A percentile compares a stretch with the other conserved stretches of the same genome.
These are phyloP conservation scores for Piscicola geometra DNA, from an alignment of 2,888 invertebrate species.

Conservation along the genomic window DNA sequence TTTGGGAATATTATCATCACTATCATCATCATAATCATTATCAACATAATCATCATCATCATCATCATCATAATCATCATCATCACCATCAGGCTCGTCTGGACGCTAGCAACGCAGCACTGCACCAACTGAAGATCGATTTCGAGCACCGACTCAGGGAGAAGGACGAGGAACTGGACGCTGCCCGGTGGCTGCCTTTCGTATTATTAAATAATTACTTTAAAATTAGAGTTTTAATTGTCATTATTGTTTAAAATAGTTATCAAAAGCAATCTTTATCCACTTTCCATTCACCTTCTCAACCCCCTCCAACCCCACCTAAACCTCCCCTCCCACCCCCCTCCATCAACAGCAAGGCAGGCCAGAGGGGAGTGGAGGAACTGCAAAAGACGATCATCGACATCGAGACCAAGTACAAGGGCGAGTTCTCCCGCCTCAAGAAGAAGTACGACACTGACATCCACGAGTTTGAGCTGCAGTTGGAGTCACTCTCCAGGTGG, in stretches of 20 bases:
- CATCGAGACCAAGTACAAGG: slow-evolving; percentile 56
- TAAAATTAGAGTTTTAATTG: neutral
- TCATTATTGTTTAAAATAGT: neutral
- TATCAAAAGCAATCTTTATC: neutral
- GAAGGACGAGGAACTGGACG: slow-evolving; percentile 97
- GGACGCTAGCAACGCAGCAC: slow-evolving; percentile 72
- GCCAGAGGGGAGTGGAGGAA: slow-evolving; percentile 55
- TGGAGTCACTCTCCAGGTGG: slow-evolving; percentile 43
- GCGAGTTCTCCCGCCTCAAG: slow-evolving; percentile 54
- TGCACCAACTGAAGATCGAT: slow-evolving; percentile 90
- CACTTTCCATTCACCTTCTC: neutral
- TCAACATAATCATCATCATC: no score
- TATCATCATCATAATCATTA: no score
- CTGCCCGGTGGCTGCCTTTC: slow-evolving; percentile 71
- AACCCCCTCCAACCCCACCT: neutral
- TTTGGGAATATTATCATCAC: no score
- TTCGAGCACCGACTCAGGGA: slow-evolving; percentile 92
- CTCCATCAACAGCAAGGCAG: slow-evolving; percentile 50
- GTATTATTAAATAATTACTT: neutral
- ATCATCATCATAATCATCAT: no score
- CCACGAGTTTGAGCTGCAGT: slow-evolving; percentile 52
- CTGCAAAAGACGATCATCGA: slow-evolving; percentile 55
- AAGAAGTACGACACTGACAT: slow-evolving; percentile 56
- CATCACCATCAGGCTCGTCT: slow-evolving; percentile 88
- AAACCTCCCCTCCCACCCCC: neutral